A percentile compares a stretch with the other conserved stretches of the same genome.
These are phyloP conservation scores for Odontamblyopus rebecca DNA, from an alignment of 2,797 vertebrate species.

Conservation along the genomic window DNA sequence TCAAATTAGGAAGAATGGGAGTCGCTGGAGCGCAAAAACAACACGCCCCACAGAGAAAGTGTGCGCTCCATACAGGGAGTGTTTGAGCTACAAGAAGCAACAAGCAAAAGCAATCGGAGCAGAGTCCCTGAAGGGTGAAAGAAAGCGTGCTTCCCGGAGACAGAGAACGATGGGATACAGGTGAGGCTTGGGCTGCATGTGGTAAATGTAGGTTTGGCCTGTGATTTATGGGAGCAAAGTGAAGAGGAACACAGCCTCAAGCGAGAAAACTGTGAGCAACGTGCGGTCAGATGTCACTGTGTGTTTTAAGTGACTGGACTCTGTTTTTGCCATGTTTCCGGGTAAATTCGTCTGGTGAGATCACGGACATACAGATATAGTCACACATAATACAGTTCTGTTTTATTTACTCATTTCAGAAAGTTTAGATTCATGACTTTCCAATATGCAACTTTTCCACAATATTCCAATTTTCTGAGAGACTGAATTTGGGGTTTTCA, in stretches of 20 bases:
- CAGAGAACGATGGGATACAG: constrained; percentile 36
- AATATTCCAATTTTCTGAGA: no score
- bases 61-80: not conserved
- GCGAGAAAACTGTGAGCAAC: constrained; percentile 11
- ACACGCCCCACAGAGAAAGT: constrained; percentile 1
- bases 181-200: constrained; percentile 32
- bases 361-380: no score
- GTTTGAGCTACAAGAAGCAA: constrained; percentile 23
- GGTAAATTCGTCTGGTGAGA: no score
- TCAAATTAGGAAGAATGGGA: constrained; percentile 23
- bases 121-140: constrained; percentile 33
- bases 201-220: constrained; percentile 42
- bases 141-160: constrained; percentile 23
- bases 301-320: not conserved
- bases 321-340: no score
- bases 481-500: no score
- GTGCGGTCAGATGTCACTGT: not conserved
- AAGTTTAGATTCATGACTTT: no score
- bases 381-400: no score
- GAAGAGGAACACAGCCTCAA: constrained; percentile 28
- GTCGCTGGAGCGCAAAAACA: constrained; percentile 8
- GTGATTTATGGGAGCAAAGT: constrained; percentile 44
- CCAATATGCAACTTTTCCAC: no score
- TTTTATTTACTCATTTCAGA: no score
- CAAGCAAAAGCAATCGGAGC: constrained; percentile 22